Conservation (phyloP, 2,888 invertebrate species). For the Malthinus seriepunctatus region DNA sequence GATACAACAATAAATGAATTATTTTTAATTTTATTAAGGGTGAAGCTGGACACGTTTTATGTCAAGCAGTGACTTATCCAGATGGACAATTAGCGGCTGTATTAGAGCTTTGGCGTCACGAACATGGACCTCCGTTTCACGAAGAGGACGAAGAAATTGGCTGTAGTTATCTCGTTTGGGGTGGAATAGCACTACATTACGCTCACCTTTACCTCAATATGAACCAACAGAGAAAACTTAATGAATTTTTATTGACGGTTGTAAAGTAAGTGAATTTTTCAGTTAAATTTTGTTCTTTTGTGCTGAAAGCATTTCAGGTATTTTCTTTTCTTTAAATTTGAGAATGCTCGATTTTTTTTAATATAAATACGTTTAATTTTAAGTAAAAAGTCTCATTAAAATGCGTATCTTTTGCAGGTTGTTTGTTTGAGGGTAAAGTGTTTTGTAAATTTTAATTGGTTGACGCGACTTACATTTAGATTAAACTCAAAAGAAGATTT, state of each 20-base stretch:
- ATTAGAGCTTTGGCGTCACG: conserved; percentile 68
- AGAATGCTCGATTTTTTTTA: no score
- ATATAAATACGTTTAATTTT: no score
- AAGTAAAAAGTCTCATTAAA: no score
- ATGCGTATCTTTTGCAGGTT: no score
- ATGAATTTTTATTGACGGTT: conserved; percentile 77
- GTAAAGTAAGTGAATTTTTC: conserved; percentile 68
- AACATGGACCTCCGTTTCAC: conserved; percentile 58
- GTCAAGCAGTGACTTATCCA: conserved; percentile 67
- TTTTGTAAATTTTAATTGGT: no score
- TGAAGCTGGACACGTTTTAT: conserved; percentile 56
- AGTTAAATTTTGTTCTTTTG: no score
- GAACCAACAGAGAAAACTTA: conserved; percentile 71
- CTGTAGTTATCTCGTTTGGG: conserved; percentile 69
- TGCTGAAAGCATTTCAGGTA: no score
- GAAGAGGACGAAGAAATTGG: conserved; percentile 72
- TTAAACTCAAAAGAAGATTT: no score
- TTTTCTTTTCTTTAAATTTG: no score
- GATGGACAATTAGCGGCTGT: conserved; percentile 68
- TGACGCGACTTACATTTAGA: no score
- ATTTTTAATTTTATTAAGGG: conserved; percentile 40
- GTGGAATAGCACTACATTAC: conserved; percentile 70
- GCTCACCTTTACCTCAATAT: conserved; percentile 70
- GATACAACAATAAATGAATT: no score
- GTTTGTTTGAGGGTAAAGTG: no score